Conservation (phyloP, 2,113 vertebrate species). For the Ascaphus truei region DNA sequence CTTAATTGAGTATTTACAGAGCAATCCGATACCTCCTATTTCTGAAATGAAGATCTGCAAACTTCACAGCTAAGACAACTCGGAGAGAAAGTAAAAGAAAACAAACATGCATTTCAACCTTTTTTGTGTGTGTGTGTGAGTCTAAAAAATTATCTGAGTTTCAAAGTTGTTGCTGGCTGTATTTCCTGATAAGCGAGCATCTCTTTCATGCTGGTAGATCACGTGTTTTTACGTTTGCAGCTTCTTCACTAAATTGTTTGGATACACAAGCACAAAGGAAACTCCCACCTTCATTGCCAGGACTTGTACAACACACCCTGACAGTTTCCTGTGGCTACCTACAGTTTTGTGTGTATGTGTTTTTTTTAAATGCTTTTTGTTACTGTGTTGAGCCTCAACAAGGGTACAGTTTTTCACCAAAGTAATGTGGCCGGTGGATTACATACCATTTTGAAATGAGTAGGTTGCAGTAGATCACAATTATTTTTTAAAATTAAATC, state of each 20-base stretch:
- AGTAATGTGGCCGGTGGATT: too few species aligned
- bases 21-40: neutral
- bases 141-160: neutral
- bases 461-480: too few species aligned
- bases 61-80: neutral
- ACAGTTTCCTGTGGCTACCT: constrained; percentile 29
- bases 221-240: neutral
- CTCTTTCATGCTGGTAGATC: neutral
- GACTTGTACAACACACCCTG: constrained; percentile 40
- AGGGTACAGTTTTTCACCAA: too few species aligned
- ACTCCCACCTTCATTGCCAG: constrained; percentile 17
- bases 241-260: constrained; percentile 15
- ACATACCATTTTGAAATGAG: too few species aligned
- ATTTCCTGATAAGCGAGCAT: neutral
- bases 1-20: neutral
- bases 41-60: neutral
- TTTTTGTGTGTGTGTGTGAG: neutral
- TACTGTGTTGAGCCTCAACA: too few species aligned
- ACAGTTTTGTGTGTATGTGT: neutral
- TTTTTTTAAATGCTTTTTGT: constrained; percentile 1
- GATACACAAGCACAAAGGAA: constrained; percentile 23
- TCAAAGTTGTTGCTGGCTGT: neutral
- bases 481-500: too few species aligned
- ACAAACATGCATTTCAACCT: neutral
- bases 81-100: neutral